Percentiles rank a stretch among this genome's conserved stretches.
Evolutionary conservation across 1,140 invertebrate species (phyloP).

Genomic region (Tetraneura akinire): DNA sequence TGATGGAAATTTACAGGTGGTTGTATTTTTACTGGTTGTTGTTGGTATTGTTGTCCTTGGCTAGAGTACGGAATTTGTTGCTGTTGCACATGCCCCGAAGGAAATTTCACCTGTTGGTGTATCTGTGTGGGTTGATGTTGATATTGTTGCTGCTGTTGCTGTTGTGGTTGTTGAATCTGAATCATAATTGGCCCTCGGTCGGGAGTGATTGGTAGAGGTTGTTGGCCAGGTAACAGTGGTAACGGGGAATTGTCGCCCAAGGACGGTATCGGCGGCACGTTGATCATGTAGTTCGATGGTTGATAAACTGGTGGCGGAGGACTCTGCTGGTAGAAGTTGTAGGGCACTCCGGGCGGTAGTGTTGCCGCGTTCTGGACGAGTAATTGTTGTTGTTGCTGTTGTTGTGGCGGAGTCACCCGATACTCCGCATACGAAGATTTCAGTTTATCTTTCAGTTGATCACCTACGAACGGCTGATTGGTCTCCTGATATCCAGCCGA

Average conservation of each 20-base stretch:
- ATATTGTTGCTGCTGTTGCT: neutral
- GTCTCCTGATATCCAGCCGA: constrained; percentile 30
- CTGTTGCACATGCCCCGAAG: constrained; percentile 15
- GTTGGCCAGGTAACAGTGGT: constrained; percentile 30
- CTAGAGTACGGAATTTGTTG: neutral
- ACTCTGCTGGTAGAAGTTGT: neutral
- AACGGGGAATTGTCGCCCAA: constrained; percentile 16
- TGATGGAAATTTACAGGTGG: neutral
- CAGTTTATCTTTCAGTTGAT: constrained; percentile 38
- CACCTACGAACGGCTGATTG: constrained; percentile 34
- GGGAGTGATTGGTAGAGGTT: constrained; percentile 30
- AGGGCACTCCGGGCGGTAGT: neutral
- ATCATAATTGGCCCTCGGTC: constrained; percentile 38
- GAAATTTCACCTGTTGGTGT: neutral
- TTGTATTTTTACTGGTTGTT: constrained; percentile 32
- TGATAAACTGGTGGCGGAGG: neutral
- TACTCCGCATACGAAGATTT: constrained; percentile 24
- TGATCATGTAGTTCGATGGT: constrained; percentile 8
- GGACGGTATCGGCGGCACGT: constrained; percentile 24
- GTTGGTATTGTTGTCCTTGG: constrained; percentile 40
- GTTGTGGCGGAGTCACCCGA: neutral
- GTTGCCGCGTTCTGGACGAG: neutral
- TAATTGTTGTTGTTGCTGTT: neutral
- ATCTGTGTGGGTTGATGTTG: constrained; percentile 24
- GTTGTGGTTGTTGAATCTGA: constrained; percentile 32